These are phyloP conservation scores for Lophochroa leadbeateri DNA, from an alignment of 2,113 vertebrate genomes.

Conservation along the genomic window DNA sequence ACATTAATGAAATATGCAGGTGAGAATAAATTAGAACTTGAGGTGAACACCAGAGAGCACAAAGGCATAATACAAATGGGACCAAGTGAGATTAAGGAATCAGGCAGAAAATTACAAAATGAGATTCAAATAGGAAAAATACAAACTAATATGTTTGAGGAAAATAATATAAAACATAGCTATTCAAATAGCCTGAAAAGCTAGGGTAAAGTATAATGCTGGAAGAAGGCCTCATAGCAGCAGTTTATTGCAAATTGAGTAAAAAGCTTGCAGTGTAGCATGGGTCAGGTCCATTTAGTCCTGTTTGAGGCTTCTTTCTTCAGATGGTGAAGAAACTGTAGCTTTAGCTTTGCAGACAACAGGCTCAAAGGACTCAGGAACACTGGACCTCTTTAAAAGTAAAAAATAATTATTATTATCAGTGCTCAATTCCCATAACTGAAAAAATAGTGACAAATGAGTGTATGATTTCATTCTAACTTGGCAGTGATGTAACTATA, in stretches of 20 bases:
- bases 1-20: constrained; percentile 61
- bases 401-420: not conserved
- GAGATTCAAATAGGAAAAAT: constrained; percentile 39
- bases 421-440: not conserved
- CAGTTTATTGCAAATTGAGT: not conserved
- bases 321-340: not conserved
- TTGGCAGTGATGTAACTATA: not conserved
- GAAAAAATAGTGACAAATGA: not conserved
- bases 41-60: constrained; percentile 47
- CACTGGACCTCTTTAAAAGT: not conserved
- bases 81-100: constrained; percentile 31
- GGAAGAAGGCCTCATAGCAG: not conserved
- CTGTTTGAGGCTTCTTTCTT: not conserved
- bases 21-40: constrained; percentile 67
- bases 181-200: not conserved
- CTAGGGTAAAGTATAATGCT: not conserved
- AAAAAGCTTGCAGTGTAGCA: not conserved
- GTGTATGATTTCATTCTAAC: not conserved
- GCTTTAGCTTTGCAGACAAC: not conserved
- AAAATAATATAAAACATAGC: constrained; percentile 10
- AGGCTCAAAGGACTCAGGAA: not conserved
- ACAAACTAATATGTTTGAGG: constrained; percentile 26
- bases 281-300: not conserved
- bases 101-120: constrained; percentile 55
- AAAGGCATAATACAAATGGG: constrained; percentile 46